Base-by-base conservation (phyloP, 1,140 invertebrate species). In the Trichoplusia ni region DNA sequence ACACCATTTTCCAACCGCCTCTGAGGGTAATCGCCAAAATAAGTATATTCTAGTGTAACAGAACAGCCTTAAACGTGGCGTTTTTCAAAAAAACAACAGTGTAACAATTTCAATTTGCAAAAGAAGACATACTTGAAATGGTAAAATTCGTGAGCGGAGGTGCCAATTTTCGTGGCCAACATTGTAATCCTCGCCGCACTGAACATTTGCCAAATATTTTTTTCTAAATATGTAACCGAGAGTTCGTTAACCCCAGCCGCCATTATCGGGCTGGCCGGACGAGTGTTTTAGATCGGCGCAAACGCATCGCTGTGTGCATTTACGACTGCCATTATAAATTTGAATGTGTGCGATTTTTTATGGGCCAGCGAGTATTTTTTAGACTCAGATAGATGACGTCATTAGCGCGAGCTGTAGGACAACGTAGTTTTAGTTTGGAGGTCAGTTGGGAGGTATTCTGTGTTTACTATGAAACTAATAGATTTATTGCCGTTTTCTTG, bases 151-250 rank as follows among this genome's bases (percentile, higher is more conserved):
- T n/a, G n/a, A n/a, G n/a, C n/a, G n/a, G n/a, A n/a, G n/a, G 35
- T 18, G 5, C 23, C 60, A 38, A 37, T 35, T 49, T 33, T 38
- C 58, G 6, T 66, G 66, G 40, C 65, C 16, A 0, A 21, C 75
- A 67, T 59, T 77, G 71, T 64, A 70, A 65, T 70, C 37, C 60
- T 62, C 74, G 62, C 54, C 38, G 67, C 67, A 74, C 69, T 72
- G 81, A 75, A 71, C 80, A 83, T 86, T 85, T 87, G 84, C 83
- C 83, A 89, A 89, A 87, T 84, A 87, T 89, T 89, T 89, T 89
- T 89, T 89, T 89, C 86, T 89, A 89, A 89, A 89, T 89, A 89
- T 89, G 86, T 84, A 82, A 82, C 82, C 42, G 63, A 25, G 4
- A 56, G 83, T 64, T 74, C 81, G 44, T 77, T 79, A 62, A 78